Evolutionary conservation across 2,888 invertebrate genomes (phyloP), one percentile per base, ranked within the genome.

Genomic region (Microplitis deprimator): DNA sequence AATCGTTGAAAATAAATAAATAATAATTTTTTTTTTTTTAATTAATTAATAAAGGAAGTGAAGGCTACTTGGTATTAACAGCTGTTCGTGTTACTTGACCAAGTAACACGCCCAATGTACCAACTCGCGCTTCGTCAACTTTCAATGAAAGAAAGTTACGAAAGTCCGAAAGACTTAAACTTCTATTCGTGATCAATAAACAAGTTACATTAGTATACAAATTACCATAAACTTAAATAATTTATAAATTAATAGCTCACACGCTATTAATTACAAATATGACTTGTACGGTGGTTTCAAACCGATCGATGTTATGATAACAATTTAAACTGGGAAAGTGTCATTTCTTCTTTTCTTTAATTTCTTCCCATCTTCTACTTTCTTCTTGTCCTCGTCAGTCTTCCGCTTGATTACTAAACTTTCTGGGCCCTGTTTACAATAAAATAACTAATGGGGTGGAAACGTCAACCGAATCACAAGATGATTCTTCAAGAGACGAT

Each of bases 371-470:
- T 29, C 29, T 29, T 29, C 4, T 4, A 29, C 29, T 29, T 29
- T 29, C 29, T 29, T 29, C 29, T 29, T 29, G 29, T 29, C 29
- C 4, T 29, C 29, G 29, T 29, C 29, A 4, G 29, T 29, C 29
- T 29, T 29, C 29, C 4, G 29, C 29, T 29, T 4, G 29, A 29
- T 29, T 4, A 29, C 3, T 29, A 29, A 13, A 50, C 3, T 50
- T 50, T 50, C 13, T 50, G 3, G 50, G 13, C 50, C 8, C 13
- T 50, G 4, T 8, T 13, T 50, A 50, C 50, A 68, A 29, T 16
- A 59, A 60, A 20, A 7, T 50, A 8, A 16, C 10, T 5, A 60
- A 83, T 81, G 80, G 81, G 61, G 81, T 84, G 83, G 82, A 84
- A 85, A 84, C 38, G 40, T 78, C 68, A 60, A 70, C 65, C 70